phyloP scores from a whole-genome alignment of 2,888 invertebrate genomes.

The Hemaris fuciformis region DNA sequence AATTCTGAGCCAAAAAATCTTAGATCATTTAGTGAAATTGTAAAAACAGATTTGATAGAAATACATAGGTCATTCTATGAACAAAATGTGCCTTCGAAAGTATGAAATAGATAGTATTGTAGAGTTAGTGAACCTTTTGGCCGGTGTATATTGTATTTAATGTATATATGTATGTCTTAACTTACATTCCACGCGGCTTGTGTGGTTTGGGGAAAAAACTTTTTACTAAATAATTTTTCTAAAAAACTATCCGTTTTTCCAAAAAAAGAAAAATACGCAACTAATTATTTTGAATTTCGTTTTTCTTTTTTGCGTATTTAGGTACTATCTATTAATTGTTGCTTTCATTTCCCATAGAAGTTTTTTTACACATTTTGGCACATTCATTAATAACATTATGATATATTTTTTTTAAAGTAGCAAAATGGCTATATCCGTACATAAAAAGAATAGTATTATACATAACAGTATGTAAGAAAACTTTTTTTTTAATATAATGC shows the following conservation, averaged over 20 bases:
- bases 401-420: too few relatives aligned
- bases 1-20: slow-evolving; percentile 12
- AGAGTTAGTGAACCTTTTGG: slow-evolving; percentile 59
- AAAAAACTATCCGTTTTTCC: too few relatives aligned
- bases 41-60: slow-evolving; percentile 18
- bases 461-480: not conserved
- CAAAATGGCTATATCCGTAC: too few relatives aligned
- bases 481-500: not conserved
- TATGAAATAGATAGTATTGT: slow-evolving; percentile 63
- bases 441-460: too few relatives aligned
- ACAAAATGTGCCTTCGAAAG: slow-evolving; percentile 77
- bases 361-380: too few relatives aligned
- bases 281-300: not conserved
- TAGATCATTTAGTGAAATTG: slow-evolving; percentile 16
- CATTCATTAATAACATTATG: too few relatives aligned
- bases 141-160: slow-evolving; percentile 56
- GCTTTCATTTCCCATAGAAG: too few relatives aligned
- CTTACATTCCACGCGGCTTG: not conserved
- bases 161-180: slow-evolving; percentile 44
- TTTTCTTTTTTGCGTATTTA: not conserved
- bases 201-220: not conserved
- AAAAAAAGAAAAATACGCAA: not conserved
- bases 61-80: slow-evolving; percentile 61
- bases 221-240: not conserved
- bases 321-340: not conserved